These are phyloP conservation scores for Mechanitis messenoides DNA, from an alignment of 2,888 invertebrate genomes.

Conservation along the genomic window DNA sequence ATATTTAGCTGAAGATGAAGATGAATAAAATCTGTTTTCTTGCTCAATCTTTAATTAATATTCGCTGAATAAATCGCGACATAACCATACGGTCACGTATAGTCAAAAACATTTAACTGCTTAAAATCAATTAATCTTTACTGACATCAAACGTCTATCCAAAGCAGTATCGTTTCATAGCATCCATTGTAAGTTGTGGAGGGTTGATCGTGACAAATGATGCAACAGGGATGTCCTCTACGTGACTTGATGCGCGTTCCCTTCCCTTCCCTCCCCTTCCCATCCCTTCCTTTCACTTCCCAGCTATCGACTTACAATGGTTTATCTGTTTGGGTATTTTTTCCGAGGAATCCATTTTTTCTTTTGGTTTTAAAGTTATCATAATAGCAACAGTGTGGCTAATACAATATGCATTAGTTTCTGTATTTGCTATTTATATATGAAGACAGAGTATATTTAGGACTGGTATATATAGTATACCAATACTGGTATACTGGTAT, in stretches of 20 bases:
- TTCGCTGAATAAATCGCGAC: too few relatives aligned
- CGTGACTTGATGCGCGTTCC: slow-evolving; percentile 43
- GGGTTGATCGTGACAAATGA: slow-evolving; percentile 47
- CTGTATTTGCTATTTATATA: too few relatives aligned
- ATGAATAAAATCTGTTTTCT: too few relatives aligned
- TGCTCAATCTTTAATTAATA: too few relatives aligned
- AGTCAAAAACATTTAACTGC: too few relatives aligned
- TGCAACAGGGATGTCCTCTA: slow-evolving; percentile 32
- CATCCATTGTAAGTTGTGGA: slow-evolving; percentile 14
- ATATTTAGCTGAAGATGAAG: too few relatives aligned
- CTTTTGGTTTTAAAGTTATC: background rate
- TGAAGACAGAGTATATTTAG: too few relatives aligned
- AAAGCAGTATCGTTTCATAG: background rate
- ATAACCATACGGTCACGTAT: too few relatives aligned
- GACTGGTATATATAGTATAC: too few relatives aligned
- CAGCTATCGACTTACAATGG: background rate
- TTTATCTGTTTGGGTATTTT: background rate
- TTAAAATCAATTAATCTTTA: background rate
- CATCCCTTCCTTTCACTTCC: background rate
- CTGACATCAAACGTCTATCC: slow-evolving; percentile 1
- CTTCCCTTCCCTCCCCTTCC: background rate
- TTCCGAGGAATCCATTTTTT: background rate
- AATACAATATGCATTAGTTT: too few relatives aligned
- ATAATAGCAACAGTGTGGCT: too few relatives aligned
- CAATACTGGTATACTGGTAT: too few relatives aligned